Conservation (phyloP, 2,797 vertebrate species). For the Malacoctenus gilli region DNA sequence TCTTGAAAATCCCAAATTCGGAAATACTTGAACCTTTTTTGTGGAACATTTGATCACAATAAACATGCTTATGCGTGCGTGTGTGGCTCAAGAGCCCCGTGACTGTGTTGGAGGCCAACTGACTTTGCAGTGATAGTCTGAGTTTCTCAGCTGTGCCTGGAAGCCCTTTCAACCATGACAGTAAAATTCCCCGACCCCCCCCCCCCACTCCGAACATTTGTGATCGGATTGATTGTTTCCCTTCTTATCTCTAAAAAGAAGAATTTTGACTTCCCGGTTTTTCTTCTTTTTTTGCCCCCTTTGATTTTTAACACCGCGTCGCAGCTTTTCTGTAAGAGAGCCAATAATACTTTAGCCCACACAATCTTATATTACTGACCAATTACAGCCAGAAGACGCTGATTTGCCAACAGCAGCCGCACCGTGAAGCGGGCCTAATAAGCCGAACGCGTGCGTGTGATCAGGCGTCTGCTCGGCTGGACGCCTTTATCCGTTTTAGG, state of each 20-base stretch:
- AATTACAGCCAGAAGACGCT: slow-evolving; percentile 9
- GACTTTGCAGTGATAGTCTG: too few species aligned
- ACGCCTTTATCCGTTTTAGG: slow-evolving; percentile 11
- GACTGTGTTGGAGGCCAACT: too few species aligned
- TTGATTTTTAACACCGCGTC: slow-evolving; percentile 20
- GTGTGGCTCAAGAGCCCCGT: too few species aligned
- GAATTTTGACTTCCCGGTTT: not conserved
- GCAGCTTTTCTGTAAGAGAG: slow-evolving; percentile 2
- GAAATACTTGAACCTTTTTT: too few species aligned
- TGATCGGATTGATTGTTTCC: too few species aligned
- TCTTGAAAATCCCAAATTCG: too few species aligned
- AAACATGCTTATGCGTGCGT: slow-evolving; percentile 37
- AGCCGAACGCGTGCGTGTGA: slow-evolving; percentile 9
- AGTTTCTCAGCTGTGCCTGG: slow-evolving; percentile 31
- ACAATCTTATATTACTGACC: slow-evolving; percentile 14
- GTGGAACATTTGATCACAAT: too few species aligned
- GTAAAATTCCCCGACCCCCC: too few species aligned
- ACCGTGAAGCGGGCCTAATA: slow-evolving; percentile 17
- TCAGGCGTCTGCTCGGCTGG: slow-evolving; percentile 3
- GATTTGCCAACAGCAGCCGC: slow-evolving; percentile 11
- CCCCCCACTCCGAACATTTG: too few species aligned
- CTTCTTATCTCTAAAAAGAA: slow-evolving; percentile 8
- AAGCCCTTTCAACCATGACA: slow-evolving; percentile 32
- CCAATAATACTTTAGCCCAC: slow-evolving; percentile 12
- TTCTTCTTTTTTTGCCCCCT: slow-evolving; percentile 8